These are phyloP conservation scores for Parnassius orleans DNA, from an alignment of 2,888 invertebrate species.

Conservation along the genomic window DNA sequence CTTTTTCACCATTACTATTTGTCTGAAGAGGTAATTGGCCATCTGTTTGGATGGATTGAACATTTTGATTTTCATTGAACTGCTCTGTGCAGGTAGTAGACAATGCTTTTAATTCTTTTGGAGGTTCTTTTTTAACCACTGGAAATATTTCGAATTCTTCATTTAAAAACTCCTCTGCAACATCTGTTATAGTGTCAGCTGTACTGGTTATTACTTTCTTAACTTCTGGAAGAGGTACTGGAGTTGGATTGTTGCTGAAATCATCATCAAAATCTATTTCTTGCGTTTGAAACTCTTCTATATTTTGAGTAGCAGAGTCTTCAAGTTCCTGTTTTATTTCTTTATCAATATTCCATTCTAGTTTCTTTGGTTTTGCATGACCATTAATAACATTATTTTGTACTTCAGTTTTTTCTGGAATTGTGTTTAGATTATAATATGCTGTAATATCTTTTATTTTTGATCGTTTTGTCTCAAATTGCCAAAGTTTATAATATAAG, in stretches of 20 bases:
- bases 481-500: too few species aligned
- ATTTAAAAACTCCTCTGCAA: conserved; percentile 70
- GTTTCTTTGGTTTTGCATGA: conserved; percentile 43
- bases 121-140: conserved; percentile 48
- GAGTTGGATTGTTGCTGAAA: conserved; percentile 58
- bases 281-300: conserved; percentile 72
- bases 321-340: conserved; percentile 70
- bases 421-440: neutral
- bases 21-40: conserved; percentile 78
- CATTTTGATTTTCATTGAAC: conserved; percentile 55
- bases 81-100: conserved; percentile 65
- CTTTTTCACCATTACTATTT: conserved; percentile 78
- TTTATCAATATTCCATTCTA: conserved; percentile 68
- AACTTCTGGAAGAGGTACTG: conserved; percentile 20
- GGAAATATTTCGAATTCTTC: conserved; percentile 73
- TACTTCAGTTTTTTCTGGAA: conserved; percentile 41
- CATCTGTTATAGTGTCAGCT: conserved; percentile 58
- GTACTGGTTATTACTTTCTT: conserved; percentile 46
- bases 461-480: too few species aligned
- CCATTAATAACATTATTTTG: conserved; percentile 28
- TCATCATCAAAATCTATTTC: conserved; percentile 71
- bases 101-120: conserved; percentile 58
- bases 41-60: conserved; percentile 64
- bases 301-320: conserved; percentile 66
- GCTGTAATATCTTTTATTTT: too few species aligned